These are phyloP conservation scores for Poecilia latipinna DNA, from an alignment of 2,113 vertebrate genomes.

Conservation along the genomic window DNA sequence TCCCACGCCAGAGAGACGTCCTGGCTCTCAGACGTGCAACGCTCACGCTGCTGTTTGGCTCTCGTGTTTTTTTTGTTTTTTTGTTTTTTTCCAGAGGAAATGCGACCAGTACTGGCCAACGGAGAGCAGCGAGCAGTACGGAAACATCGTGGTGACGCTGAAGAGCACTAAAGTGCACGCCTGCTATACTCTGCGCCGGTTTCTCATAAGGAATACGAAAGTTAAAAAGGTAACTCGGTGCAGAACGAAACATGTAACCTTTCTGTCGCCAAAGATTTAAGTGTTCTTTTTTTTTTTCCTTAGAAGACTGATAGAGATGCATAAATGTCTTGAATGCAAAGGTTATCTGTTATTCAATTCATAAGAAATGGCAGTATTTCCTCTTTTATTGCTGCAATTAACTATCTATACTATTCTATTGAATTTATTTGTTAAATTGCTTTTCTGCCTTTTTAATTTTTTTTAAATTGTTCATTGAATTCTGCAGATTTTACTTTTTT, in stretches of 20 bases:
- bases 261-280: background rate
- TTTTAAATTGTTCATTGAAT: background rate
- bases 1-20: background rate
- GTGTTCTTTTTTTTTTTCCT: background rate
- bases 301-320: background rate
- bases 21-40: background rate
- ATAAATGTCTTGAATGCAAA: background rate
- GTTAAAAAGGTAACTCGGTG: constrained; percentile 88
- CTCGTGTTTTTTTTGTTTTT: constrained; percentile 3
- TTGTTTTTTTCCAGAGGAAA: constrained; percentile 84
- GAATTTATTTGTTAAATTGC: background rate
- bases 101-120: constrained; percentile 99
- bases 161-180: constrained; percentile 95
- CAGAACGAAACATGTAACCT: background rate
- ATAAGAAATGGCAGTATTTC: background rate
- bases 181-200: constrained; percentile 94
- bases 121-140: constrained; percentile 96
- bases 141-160: constrained; percentile 92
- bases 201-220: constrained; percentile 92
- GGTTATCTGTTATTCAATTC: background rate
- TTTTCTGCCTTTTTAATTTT: background rate
- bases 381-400: background rate
- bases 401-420: background rate
- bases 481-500: no score
- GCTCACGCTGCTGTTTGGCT: background rate